Conservation (phyloP, 2,113 vertebrate species). For the Choloepus hoffmanni region DNA sequence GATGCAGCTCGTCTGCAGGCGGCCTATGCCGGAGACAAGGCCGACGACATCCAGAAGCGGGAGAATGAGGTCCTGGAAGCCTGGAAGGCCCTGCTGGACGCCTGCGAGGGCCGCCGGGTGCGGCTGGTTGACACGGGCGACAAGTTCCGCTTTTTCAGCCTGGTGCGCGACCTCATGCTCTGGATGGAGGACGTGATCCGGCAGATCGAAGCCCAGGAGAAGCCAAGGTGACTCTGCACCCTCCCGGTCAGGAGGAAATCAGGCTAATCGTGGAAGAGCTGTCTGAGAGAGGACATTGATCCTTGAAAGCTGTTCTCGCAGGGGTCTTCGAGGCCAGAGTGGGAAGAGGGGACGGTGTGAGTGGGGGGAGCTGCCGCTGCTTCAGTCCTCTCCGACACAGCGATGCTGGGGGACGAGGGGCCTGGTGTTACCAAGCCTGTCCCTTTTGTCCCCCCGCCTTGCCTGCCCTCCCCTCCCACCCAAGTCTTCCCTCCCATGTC, state of each 20-base stretch:
- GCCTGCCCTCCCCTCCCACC: fast-evolving
- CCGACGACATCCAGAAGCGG: slow-evolving; percentile 97
- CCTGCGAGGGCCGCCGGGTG: slow-evolving; percentile 93
- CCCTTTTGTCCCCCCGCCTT: fast-evolving
- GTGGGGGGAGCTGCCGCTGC: fast-evolving
- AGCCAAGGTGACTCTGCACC: slow-evolving; percentile 90
- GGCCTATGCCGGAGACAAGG: slow-evolving; percentile 98
- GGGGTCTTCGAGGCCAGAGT: background rate
- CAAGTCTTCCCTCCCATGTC: fast-evolving
- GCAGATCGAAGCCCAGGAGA: slow-evolving; percentile 97
- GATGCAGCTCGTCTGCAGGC: slow-evolving; percentile 97
- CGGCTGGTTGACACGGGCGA: slow-evolving; percentile 95
- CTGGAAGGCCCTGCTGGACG: slow-evolving; percentile 94
- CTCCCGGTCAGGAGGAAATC: background rate
- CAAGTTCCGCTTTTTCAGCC: slow-evolving; percentile 98
- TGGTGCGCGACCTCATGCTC: slow-evolving; percentile 98
- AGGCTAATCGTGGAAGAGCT: background rate
- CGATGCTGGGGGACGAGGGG: background rate
- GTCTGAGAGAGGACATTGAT: background rate
- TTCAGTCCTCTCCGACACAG: too few relatives aligned
- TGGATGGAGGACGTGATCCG: slow-evolving; percentile 99
- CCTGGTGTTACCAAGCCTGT: background rate
- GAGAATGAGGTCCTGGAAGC: slow-evolving; percentile 96
- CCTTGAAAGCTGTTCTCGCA: background rate
- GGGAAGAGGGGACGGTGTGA: fast-evolving